phyloP scores from a whole-genome alignment of 2,888 invertebrate species.

The Lepidocyrtinus sp. region DNA sequence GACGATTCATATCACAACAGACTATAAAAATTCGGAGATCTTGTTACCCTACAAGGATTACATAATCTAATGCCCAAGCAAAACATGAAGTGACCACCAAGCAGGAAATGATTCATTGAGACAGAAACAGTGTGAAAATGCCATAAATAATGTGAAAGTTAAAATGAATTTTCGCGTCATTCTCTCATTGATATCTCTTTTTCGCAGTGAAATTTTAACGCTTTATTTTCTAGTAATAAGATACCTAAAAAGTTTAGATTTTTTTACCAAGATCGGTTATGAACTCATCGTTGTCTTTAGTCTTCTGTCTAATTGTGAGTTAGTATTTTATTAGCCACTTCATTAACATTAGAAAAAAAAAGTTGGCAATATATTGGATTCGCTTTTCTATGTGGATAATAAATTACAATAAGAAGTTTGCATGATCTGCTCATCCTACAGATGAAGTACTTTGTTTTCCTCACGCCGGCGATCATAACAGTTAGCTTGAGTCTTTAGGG shows the following conservation, averaged over 20 bases:
- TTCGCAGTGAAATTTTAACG: neutral
- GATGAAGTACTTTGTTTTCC: too few relatives aligned
- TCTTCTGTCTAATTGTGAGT: neutral
- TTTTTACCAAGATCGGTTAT: too few relatives aligned
- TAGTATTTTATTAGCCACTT: neutral
- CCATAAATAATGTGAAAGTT: neutral
- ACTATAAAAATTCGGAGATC: neutral
- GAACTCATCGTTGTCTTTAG: too few relatives aligned
- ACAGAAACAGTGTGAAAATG: neutral
- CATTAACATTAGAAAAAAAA: neutral
- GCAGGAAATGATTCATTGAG: conserved; percentile 1
- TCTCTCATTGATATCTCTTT: conserved; percentile 2
- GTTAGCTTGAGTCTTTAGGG: too few relatives aligned
- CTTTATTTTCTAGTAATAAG: neutral
- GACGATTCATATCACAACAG: neutral
- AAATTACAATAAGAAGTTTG: neutral
- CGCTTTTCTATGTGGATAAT: neutral
- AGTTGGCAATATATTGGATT: neutral
- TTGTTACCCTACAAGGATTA: conserved; percentile 1
- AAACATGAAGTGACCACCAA: conserved; percentile 17
- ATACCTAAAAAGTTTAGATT: neutral
- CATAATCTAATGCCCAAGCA: neutral
- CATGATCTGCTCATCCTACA: neutral
- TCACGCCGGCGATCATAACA: too few relatives aligned
- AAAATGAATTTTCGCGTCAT: conserved; percentile 1